phyloP scores from a whole-genome alignment of 2,888 invertebrate genomes.

The Neoscelio sp. region DNA sequence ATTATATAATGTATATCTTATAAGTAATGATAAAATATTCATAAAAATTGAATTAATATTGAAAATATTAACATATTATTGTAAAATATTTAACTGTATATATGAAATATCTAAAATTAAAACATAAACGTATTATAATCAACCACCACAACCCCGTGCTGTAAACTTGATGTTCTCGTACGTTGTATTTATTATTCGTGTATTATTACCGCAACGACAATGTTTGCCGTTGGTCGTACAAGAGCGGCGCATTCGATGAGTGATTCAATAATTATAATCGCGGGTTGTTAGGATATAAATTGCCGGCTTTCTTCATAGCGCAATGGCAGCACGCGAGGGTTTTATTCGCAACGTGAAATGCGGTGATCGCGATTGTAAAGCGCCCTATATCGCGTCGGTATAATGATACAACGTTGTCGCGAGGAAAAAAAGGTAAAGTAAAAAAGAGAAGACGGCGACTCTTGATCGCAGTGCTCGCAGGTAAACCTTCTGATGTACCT shows the following conservation, averaged over 20 bases:
- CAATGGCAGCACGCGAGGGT: conserved; percentile 44
- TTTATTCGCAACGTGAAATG: conserved; percentile 19
- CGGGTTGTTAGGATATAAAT: conserved; percentile 37
- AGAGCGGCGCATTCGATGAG: conserved; percentile 22
- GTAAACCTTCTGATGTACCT: conserved; percentile 46
- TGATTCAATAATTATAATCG: conserved; percentile 50
- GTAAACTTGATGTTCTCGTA: not conserved
- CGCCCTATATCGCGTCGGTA: conserved; percentile 34
- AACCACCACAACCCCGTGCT: too few species aligned
- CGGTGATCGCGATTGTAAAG: conserved; percentile 32
- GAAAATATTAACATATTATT: too few species aligned
- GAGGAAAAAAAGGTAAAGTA: conserved; percentile 5
- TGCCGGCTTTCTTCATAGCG: conserved; percentile 38
- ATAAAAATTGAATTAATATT: too few species aligned
- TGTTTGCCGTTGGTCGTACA: conserved; percentile 11
- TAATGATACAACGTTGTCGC: conserved; percentile 50
- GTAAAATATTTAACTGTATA: too few species aligned
- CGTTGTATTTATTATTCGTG: not conserved
- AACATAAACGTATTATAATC: too few species aligned
- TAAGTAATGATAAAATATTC: too few species aligned
- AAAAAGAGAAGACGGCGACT: conserved; percentile 3
- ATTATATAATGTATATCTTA: too few species aligned
- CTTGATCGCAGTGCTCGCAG: not conserved
- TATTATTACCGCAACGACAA: conserved; percentile 2
- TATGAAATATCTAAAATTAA: too few species aligned